phyloP scores from a whole-genome alignment of 2,797 vertebrate genomes.

The Enteromius anoplus region DNA sequence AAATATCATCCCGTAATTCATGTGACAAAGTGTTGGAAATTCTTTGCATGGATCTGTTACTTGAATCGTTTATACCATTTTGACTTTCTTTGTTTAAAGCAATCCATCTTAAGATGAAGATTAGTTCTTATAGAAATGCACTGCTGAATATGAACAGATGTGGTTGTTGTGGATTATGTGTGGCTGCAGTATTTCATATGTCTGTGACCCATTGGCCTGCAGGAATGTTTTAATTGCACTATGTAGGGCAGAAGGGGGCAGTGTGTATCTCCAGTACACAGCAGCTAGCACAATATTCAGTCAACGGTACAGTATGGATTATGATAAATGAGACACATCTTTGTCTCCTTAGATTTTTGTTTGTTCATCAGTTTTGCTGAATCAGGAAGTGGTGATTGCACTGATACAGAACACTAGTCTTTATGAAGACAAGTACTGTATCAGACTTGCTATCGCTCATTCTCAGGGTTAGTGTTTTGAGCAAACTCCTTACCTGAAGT shows the following conservation, averaged over 20 bases:
- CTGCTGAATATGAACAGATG: not conserved
- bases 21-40: not conserved
- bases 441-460: not conserved
- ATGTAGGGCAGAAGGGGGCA: constrained; percentile 72
- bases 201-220: constrained; percentile 21
- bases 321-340: not conserved
- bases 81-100: constrained; percentile 28
- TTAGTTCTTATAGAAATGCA: not conserved
- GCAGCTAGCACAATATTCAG: not conserved
- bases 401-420: not conserved
- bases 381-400: not conserved
- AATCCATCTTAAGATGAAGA: constrained; percentile 41
- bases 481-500: not conserved
- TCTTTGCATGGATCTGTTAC: constrained; percentile 15
- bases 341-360: not conserved
- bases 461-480: not conserved
- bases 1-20: not conserved
- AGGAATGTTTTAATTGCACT: not conserved
- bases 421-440: not conserved
- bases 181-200: not conserved
- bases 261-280: constrained; percentile 61
- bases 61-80: constrained; percentile 6
- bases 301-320: not conserved
- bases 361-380: constrained; percentile 4
- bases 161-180: constrained; percentile 18